Evolutionary conservation across 2,113 vertebrate species (phyloP).

Genomic region (Sterrhoptilus dennistouni): DNA sequence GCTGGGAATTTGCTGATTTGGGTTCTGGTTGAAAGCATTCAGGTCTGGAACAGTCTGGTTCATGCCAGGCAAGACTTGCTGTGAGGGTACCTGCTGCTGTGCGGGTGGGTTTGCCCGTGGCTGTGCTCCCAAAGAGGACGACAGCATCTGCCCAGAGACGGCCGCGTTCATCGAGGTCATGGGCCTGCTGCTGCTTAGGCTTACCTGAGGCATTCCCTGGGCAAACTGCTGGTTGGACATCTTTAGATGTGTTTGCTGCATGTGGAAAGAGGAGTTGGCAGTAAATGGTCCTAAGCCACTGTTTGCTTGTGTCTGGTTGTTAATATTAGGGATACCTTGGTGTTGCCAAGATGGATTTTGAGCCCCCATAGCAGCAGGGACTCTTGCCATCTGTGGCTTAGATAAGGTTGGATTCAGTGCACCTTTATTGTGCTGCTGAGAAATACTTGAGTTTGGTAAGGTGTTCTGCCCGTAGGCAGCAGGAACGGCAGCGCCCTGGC

Average conservation of each 20-base stretch:
- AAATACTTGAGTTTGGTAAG: slow-evolving; percentile 75
- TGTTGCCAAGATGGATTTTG: slow-evolving; percentile 88
- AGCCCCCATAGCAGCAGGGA: slow-evolving; percentile 73
- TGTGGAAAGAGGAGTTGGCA: slow-evolving; percentile 82
- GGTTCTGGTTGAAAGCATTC: slow-evolving; percentile 82
- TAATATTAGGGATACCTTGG: slow-evolving; percentile 81
- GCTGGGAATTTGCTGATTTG: slow-evolving; percentile 73
- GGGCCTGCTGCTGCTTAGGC: slow-evolving; percentile 75
- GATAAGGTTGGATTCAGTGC: slow-evolving; percentile 80
- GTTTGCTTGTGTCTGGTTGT: slow-evolving; percentile 75
- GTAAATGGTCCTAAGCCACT: slow-evolving; percentile 80
- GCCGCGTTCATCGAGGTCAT: slow-evolving; percentile 81
- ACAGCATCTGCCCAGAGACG: slow-evolving; percentile 81
- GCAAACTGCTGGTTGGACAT: slow-evolving; percentile 80
- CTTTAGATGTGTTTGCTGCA: slow-evolving; percentile 88
- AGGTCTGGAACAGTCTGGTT: slow-evolving; percentile 85
- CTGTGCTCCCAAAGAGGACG: slow-evolving; percentile 75
- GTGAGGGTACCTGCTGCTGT: slow-evolving; percentile 79
- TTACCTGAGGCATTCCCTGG: slow-evolving; percentile 77
- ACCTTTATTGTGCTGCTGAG: slow-evolving; percentile 82
- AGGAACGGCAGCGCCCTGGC: slow-evolving; percentile 68
- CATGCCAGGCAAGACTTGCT: slow-evolving; percentile 79
- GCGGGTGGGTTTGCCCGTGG: slow-evolving; percentile 75
- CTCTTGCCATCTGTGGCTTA: slow-evolving; percentile 84
- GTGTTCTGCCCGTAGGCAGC: slow-evolving; percentile 84